Conservation (phyloP, 2,797 vertebrate species). For the Sebastes itinus region DNA sequence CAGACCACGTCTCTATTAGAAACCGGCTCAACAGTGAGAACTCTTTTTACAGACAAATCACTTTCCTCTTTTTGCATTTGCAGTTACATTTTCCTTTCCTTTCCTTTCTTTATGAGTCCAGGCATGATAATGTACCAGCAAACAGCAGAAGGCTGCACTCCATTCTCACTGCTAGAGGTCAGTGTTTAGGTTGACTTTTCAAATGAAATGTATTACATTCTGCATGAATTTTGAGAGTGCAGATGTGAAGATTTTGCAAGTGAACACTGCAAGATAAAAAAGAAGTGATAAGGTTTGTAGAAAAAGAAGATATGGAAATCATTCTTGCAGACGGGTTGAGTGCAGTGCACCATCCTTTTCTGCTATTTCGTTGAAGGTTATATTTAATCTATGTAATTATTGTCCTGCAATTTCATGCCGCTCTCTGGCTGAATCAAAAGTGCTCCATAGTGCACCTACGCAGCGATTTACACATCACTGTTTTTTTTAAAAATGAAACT, state of each 20-base stretch:
- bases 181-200: background rate
- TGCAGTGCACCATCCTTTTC: constrained; percentile 6
- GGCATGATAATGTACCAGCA: constrained; percentile 5
- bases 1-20: constrained; percentile 10
- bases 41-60: constrained; percentile 8
- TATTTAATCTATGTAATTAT: constrained; percentile 76
- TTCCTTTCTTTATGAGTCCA: background rate
- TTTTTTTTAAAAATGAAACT: background rate
- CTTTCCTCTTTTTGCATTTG: constrained; percentile 5
- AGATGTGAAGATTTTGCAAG: constrained; percentile 8
- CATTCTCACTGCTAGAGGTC: background rate
- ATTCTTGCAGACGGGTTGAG: constrained; percentile 4
- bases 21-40: background rate
- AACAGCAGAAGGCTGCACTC: background rate
- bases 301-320: background rate
- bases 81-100: background rate
- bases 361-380: constrained; percentile 65
- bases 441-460: constrained; percentile 31
- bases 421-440: constrained; percentile 30
- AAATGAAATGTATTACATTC: background rate
- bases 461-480: constrained; percentile 34
- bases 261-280: background rate
- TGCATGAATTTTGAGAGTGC: background rate
- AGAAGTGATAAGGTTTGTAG: background rate
- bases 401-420: constrained; percentile 56